A percentile compares a stretch with the other conserved stretches of the same genome.
Evolutionary conservation across 1,140 invertebrate genomes (phyloP).

Genomic region (Bacillus rossius): DNA sequence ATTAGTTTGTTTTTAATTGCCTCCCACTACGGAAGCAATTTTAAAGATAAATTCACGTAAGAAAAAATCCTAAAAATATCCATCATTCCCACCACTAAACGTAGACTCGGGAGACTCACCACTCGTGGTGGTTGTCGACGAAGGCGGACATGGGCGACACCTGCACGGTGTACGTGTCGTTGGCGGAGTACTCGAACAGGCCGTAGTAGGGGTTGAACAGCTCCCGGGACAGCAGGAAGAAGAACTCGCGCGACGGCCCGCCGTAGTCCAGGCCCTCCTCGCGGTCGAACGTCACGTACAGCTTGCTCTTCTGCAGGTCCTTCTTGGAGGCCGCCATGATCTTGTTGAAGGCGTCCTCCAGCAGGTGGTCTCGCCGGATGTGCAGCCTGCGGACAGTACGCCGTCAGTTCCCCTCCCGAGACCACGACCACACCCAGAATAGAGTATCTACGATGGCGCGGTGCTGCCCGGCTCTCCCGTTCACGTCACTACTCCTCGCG

Average conservation of each 20-base stretch:
- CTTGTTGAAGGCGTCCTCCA: constrained; percentile 94
- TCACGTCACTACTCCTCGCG: no score
- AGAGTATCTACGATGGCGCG: no score
- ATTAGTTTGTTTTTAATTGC: no score
- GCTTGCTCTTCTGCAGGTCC: constrained; percentile 89
- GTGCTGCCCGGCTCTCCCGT: no score
- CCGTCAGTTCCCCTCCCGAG: no score
- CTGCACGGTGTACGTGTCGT: constrained; percentile 96
- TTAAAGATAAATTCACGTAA: no score
- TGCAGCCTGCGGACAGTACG: constrained; percentile 68
- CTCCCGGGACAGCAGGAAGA: constrained; percentile 92
- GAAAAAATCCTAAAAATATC: no score
- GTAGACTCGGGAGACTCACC: no score
- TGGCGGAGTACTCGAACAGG: constrained; percentile 96
- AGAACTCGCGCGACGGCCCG: constrained; percentile 93
- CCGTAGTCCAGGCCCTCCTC: constrained; percentile 98
- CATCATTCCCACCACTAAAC: no score
- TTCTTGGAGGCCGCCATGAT: constrained; percentile 96
- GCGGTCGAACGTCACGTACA: constrained; percentile 92
- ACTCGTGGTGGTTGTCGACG: constrained; percentile 97
- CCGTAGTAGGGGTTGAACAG: constrained; percentile 98
- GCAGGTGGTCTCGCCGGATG: constrained; percentile 84
- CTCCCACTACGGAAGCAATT: no score
- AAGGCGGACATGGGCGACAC: constrained; percentile 96
- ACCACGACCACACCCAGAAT: no score